These are phyloP conservation scores for Microchrysa polita DNA, from an alignment of 2,888 invertebrate species.

Conservation along the genomic window DNA sequence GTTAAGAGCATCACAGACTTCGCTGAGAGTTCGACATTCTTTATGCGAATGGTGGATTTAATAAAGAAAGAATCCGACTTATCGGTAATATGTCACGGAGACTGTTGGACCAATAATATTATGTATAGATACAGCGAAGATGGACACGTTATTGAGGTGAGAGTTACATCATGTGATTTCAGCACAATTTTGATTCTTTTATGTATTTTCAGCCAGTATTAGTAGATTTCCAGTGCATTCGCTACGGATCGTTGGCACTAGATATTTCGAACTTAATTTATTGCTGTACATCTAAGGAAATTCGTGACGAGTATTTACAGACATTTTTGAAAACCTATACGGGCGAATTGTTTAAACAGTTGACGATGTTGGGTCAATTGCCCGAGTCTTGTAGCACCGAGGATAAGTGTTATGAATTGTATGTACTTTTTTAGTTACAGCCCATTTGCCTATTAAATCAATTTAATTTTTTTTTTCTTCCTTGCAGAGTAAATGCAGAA, in stretches of 20 bases:
- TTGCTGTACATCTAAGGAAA: conserved; percentile 72
- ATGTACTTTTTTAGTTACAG: conserved; percentile 47
- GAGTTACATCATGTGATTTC: not conserved
- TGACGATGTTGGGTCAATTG: conserved; percentile 67
- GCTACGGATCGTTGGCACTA: conserved; percentile 75
- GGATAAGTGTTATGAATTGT: conserved; percentile 69
- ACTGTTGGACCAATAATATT: conserved; percentile 81
- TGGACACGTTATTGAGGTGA: conserved; percentile 68
- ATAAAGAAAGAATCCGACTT: conserved; percentile 71
- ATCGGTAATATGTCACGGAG: conserved; percentile 78
- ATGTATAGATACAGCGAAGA: conserved; percentile 69
- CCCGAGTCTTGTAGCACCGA: conserved; percentile 62
- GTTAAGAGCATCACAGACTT: conserved; percentile 70
- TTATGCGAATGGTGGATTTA: conserved; percentile 73
- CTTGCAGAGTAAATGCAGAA: conserved; percentile 70
- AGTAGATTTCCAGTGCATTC: conserved; percentile 76
- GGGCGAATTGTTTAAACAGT: conserved; percentile 68
- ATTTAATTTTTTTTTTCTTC: not conserved
- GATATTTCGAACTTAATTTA: conserved; percentile 75
- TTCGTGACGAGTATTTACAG: conserved; percentile 69
- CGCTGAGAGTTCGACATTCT: conserved; percentile 72
- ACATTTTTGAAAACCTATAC: conserved; percentile 71
- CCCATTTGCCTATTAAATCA: no score
- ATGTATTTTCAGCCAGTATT: conserved; percentile 70
- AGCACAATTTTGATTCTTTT: no score